phyloP scores from a whole-genome alignment of 2,888 invertebrate genomes.

The Eremobia ochroleuca region DNA sequence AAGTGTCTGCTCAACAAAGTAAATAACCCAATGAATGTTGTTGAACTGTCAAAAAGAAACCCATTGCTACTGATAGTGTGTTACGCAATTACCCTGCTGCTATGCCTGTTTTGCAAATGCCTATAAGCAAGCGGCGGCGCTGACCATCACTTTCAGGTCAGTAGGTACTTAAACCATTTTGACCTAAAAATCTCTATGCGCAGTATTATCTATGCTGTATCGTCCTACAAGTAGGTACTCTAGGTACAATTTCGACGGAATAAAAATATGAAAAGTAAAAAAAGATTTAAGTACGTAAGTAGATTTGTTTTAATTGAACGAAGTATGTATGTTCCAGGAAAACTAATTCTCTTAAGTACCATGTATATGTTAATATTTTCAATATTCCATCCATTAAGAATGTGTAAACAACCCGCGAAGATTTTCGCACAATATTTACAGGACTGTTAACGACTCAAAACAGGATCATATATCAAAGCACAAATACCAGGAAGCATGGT shows the following conservation, averaged over 20 bases:
- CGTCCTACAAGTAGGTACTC: background rate
- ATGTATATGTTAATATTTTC: conserved; percentile 23
- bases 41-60: too few relatives aligned
- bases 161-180: background rate
- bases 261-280: too few relatives aligned
- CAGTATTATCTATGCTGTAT: background rate
- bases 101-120: too few relatives aligned
- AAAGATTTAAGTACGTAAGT: background rate
- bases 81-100: too few relatives aligned
- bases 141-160: too few relatives aligned
- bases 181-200: background rate
- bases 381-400: conserved; percentile 53
- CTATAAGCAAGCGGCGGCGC: too few relatives aligned
- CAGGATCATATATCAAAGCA: conserved; percentile 69
- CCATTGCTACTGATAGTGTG: too few relatives aligned
- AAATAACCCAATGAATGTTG: too few relatives aligned
- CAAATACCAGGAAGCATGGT: conserved; percentile 69
- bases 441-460: conserved; percentile 57
- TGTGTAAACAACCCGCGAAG: conserved; percentile 49
- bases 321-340: conserved; percentile 35
- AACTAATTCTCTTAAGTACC: background rate
- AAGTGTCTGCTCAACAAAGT: too few relatives aligned
- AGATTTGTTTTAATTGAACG: background rate
- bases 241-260: background rate
- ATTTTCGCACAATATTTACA: conserved; percentile 65